Base-by-base conservation (phyloP, 23 tunicate species). In the Trididemnum nubilum region DNA sequence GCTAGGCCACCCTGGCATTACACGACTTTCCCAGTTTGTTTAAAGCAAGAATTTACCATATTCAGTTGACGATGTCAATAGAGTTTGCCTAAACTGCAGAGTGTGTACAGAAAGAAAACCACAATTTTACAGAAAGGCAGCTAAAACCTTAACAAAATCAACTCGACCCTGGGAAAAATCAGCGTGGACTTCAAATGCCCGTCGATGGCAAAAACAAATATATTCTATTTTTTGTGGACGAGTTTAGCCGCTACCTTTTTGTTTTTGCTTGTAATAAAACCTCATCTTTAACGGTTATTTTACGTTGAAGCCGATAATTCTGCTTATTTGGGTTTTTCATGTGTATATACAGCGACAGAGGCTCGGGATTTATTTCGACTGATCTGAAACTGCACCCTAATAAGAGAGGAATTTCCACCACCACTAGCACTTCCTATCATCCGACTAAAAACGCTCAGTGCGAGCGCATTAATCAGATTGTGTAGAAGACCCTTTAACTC, bases 281-380 rank as follows among this genome's bases (percentile, higher is more conserved):
- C 9, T 28, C 40, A 26, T 7, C 75, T 33, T 5, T 3, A 18
- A 70, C 75, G 26, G 75, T 70, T 29, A 30, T 70, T 37, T 5
- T 12, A n/a, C n/a, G 71, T 24, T 24, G 18, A 23, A n/a, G 71
- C 9, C 18, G 29, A 12, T 26, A 12, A n/a, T 64, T 64, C 29
- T 64, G 27, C 24, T 64, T 64, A 7, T 64, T 64, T 64, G 71
- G 71, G 7, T 12, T 64, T 26, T 24, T 58, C 12, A 5, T 24
- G n/a, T 64, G n/a, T 24, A n/a, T 64, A 12, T 24, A 64, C 29
- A 80, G 84, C 26, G 84, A 80, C 33, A 51, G 84, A 19, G 84
- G 77, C 26, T 29, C 73, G 5, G 15, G 37, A 2, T 70, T 81
- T 49, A 25, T 81, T 64, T 34, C 59, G 9, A 39, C 26, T 12